phyloP scores from a whole-genome alignment of 2,888 invertebrate genomes.

The Cantharis nigra region DNA sequence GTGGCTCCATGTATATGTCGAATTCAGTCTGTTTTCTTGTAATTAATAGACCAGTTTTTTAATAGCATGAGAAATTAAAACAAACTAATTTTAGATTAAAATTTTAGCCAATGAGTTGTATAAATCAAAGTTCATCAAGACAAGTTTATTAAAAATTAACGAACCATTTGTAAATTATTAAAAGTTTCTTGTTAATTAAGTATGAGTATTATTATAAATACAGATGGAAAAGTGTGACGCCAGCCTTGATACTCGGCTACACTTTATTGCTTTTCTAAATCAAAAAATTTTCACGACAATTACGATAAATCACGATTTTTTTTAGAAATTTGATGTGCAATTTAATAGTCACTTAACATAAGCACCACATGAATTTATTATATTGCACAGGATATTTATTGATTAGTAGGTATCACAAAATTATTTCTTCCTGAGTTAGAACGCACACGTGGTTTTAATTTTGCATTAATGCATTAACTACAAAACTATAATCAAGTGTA shows the following conservation, averaged over 20 bases:
- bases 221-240: not conserved
- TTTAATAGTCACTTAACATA: not conserved
- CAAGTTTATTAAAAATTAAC: not conserved
- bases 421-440: not conserved
- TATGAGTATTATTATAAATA: not conserved
- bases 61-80: not conserved
- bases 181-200: not conserved
- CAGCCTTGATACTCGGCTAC: not conserved
- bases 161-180: not conserved
- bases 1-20: constrained; percentile 13
- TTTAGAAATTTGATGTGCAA: not conserved
- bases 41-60: not conserved
- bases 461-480: not conserved
- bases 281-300: not conserved
- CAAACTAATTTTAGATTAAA: not conserved
- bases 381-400: not conserved
- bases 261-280: not conserved
- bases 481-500: too few relatives aligned
- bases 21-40: constrained; percentile 6
- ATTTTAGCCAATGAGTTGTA: not conserved
- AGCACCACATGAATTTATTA: not conserved
- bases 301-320: not conserved
- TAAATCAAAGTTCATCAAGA: not conserved
- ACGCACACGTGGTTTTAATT: not conserved
- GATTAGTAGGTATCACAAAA: not conserved